Evolutionary conservation across 2,888 invertebrate genomes (phyloP).

Genomic region (Adelognathus sp.): DNA sequence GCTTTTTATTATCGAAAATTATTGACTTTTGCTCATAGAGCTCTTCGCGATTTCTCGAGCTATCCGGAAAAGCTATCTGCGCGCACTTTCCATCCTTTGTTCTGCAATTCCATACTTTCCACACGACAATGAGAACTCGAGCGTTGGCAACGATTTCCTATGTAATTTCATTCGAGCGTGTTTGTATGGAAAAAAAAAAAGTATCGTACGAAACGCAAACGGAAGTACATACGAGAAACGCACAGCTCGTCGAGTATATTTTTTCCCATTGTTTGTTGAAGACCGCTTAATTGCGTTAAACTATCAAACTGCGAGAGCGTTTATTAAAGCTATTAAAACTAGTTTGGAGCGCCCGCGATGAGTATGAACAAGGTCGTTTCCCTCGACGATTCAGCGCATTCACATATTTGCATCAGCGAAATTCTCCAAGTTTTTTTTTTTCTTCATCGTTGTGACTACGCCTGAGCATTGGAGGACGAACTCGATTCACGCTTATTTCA

Average conservation of each 20-base stretch:
- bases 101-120: conserved; percentile 28
- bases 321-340: conserved; percentile 47
- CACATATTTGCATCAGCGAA: conserved; percentile 32
- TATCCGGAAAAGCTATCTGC: not conserved
- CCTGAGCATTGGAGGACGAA: too few relatives aligned
- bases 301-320: conserved; percentile 14
- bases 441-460: not conserved
- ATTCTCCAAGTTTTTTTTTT: conserved; percentile 23
- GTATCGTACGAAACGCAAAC: conserved; percentile 27
- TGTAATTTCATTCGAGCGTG: conserved; percentile 15
- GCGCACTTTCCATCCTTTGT: conserved; percentile 41
- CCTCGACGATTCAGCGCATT: conserved; percentile 24
- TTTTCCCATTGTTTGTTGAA: conserved; percentile 46
- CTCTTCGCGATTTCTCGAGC: too few relatives aligned
- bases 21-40: too few relatives aligned
- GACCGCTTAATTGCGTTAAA: conserved; percentile 47
- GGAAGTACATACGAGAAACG: conserved; percentile 32
- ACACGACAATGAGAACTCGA: conserved; percentile 14
- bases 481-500: too few relatives aligned
- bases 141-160: conserved; percentile 18
- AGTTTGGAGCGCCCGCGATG: conserved; percentile 31
- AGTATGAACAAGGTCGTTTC: conserved; percentile 53
- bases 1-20: too few relatives aligned
- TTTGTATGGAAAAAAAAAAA: not conserved
- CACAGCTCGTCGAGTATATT: conserved; percentile 7